Conservation (phyloP, 2,888 invertebrate species). For the Epirrhoe alternata region DNA sequence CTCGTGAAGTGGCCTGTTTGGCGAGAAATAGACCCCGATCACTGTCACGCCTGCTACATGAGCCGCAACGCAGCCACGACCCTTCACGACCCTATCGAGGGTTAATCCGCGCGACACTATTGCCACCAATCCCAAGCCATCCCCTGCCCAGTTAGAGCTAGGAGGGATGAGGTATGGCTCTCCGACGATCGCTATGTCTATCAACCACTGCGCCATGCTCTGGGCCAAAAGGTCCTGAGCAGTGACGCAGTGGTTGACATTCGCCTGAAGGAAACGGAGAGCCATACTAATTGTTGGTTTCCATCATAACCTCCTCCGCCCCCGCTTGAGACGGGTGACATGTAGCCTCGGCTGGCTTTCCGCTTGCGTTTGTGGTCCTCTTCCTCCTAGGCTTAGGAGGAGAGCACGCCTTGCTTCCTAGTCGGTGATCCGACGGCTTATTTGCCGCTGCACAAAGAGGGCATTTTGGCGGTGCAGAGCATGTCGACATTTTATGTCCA, state of each 20-base stretch:
- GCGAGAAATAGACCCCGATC: no score
- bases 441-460: no score
- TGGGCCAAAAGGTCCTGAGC: background rate
- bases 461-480: no score
- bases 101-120: background rate
- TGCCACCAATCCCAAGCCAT: background rate
- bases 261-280: background rate
- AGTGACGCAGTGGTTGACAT: background rate
- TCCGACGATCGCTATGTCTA: background rate
- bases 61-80: background rate
- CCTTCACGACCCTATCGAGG: background rate
- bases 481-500: no score
- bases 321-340: background rate
- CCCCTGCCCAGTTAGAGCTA: background rate
- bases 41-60: no score
- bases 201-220: slow-evolving; percentile 3
- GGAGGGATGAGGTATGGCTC: background rate
- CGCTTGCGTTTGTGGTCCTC: background rate
- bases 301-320: background rate
- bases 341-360: background rate
- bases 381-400: background rate
- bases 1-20: no score
- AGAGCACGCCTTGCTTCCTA: background rate
- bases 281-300: background rate
- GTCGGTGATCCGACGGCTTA: no score